phyloP scores from a whole-genome alignment of 2,113 vertebrate species.

The Calyptommatus sinebrachiatus region DNA sequence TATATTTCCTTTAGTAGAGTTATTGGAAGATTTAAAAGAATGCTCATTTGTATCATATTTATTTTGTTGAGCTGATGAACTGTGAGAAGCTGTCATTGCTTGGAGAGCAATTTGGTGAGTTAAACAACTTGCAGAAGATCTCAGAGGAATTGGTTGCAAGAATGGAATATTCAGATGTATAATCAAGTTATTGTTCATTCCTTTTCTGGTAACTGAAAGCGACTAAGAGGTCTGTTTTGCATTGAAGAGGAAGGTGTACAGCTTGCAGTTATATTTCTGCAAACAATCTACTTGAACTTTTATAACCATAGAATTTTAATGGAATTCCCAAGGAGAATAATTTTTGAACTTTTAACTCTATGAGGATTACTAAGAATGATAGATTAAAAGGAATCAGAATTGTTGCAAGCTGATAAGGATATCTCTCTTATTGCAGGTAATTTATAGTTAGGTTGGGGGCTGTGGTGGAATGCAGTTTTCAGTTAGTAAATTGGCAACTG shows the following conservation, averaged over 20 bases:
- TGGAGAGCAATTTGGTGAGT: conserved; percentile 40
- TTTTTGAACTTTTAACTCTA: conserved; percentile 10
- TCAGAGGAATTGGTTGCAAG: not conserved
- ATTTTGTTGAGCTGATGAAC: conserved; percentile 44
- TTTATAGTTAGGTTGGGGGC: conserved; percentile 3
- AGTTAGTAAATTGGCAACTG: not conserved
- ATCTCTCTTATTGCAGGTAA: conserved; percentile 4
- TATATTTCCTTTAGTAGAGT: not conserved
- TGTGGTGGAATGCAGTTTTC: conserved; percentile 5
- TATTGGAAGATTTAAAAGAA: conserved; percentile 15
- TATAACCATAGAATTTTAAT: not conserved
- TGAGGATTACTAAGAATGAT: conserved; percentile 21
- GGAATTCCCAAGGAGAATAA: not conserved
- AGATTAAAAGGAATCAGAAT: conserved; percentile 6
- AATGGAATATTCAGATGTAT: conserved; percentile 23
- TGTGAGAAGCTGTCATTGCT: conserved; percentile 24
- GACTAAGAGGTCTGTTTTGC: not conserved
- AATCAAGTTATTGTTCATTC: conserved; percentile 16
- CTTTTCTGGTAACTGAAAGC: conserved; percentile 8
- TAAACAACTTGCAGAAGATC: not conserved
- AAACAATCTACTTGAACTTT: not conserved
- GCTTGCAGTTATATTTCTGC: not conserved
- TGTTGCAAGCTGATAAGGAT: conserved; percentile 19
- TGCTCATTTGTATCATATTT: conserved; percentile 14
- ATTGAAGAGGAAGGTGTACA: not conserved